A percentile compares a stretch with the other conserved stretches of the same genome.
Evolutionary conservation across 64 coral and sea anemone species (phyloP).

Genomic region (Catalaphyllia jardinei): DNA sequence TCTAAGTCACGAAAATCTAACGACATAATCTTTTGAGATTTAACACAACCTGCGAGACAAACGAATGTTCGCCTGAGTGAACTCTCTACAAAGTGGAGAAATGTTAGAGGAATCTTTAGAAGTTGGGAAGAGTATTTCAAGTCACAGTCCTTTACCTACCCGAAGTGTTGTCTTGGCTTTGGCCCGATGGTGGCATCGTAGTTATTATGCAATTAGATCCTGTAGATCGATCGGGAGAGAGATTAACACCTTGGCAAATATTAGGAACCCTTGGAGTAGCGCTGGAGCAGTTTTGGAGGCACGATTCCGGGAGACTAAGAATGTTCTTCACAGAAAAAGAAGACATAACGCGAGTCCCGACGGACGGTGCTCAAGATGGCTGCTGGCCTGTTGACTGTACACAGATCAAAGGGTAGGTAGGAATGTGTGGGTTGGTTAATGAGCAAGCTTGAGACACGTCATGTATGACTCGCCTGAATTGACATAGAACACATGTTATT

Average conservation of each 20-base stretch:
- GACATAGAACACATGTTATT: slow-evolving; percentile 88
- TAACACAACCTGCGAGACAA: background rate
- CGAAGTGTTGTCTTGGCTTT: slow-evolving; percentile 49
- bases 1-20: slow-evolving; percentile 24
- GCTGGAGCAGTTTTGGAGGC: slow-evolving; percentile 67
- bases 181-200: slow-evolving; percentile 39
- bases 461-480: slow-evolving; percentile 94
- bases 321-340: slow-evolving; percentile 97
- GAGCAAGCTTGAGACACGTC: slow-evolving; percentile 90
- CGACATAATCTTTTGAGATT: background rate
- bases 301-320: slow-evolving; percentile 83
- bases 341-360: slow-evolving; percentile 80
- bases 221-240: slow-evolving; percentile 47
- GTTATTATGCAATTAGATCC: slow-evolving; percentile 51
- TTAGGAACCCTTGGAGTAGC: slow-evolving; percentile 60
- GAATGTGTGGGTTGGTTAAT: slow-evolving; percentile 90
- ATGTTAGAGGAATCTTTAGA: background rate
- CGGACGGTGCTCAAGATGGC: slow-evolving; percentile 86
- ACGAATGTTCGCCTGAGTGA: background rate
- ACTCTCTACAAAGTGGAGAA: background rate
- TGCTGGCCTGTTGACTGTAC: slow-evolving; percentile 87
- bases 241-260: slow-evolving; percentile 89
- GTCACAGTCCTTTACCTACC: slow-evolving; percentile 9
- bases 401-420: slow-evolving; percentile 81
- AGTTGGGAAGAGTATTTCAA: background rate